Evolutionary conservation across 2,113 vertebrate genomes (phyloP), one percentile per base, ranked within the genome.

Genomic region (Hemicordylus capensis): DNA sequence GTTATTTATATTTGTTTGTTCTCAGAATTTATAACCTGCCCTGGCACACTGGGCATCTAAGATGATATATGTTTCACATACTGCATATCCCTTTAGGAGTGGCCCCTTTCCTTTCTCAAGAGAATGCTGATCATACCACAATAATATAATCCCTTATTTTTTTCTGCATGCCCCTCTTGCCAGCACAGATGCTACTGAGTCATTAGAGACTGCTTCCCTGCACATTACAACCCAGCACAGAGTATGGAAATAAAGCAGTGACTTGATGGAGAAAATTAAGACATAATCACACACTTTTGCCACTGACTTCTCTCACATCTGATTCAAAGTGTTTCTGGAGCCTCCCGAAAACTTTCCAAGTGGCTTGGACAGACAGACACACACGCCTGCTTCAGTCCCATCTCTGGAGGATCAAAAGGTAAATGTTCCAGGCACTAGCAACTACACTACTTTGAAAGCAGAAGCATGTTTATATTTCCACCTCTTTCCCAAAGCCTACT

Each of bases 391-490:
- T 64, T 79, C 84, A 22, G 54, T 59, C 61, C 54, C 28, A 39
- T 51, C 84, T 73, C 66, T 61, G 76, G 54, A 70, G 76, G n/a
- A 72, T 61, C 72, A 80, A 79, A 85, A 73, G n/a, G 76, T 51
- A 79, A 85, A 85, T 2, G 56, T 79, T 85, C 69, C 83, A 73
- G 15, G 56, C 76, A 72, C 58, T 85, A 48, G 63, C 84, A 59
- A 61, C 75, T 85, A 31, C 42, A 59, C 5, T 63, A 48, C 66
- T 85, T 85, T 80, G 66, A 67, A 67, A 85, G 67, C 37, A 51
- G 73, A 10, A 61, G 56, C 76, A 22, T 31, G 56, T 85, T 85
- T 79, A 85, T 85, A 59, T 85, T 85, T 79, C 84, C 84, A 79
- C 72, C 84, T 73, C 67, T 28, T 72, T 61, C 56, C 84, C 42